Evolutionary conservation across 2,113 vertebrate species (phyloP).

Genomic region (Echinops telfairi): DNA sequence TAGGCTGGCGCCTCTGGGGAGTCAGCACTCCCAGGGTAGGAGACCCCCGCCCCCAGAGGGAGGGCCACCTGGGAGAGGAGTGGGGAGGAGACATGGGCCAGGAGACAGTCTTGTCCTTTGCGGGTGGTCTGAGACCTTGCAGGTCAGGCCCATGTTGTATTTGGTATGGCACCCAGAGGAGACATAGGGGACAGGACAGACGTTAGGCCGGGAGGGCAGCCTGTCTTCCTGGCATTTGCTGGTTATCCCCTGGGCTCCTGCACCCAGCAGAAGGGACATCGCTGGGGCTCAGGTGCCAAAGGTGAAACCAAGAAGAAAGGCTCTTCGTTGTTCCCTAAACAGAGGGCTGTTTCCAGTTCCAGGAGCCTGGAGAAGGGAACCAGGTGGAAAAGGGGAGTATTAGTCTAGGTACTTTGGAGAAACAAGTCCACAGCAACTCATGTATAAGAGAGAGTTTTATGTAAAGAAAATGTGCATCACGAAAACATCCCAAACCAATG

Average conservation of each 20-base stretch:
- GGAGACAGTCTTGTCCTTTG: rapidly evolving
- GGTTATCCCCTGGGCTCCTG: neutral
- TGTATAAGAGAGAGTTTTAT: too few species aligned
- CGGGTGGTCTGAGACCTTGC: rapidly evolving
- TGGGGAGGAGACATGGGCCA: rapidly evolving
- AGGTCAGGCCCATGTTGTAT: neutral
- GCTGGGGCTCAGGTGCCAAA: neutral
- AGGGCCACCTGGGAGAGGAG: neutral
- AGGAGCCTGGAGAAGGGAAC: neutral
- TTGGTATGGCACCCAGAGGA: neutral
- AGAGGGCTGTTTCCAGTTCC: neutral
- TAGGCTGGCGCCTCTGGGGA: neutral
- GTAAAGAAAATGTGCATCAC: too few species aligned
- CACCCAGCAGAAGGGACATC: neutral
- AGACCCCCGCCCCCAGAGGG: too few species aligned
- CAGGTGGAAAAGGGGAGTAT: neutral
- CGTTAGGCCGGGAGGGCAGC: neutral
- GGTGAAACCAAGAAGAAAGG: neutral
- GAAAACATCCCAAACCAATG: too few species aligned
- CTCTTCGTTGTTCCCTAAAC: neutral
- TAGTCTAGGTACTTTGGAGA: too few species aligned
- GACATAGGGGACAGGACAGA: neutral
- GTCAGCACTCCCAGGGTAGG: too few species aligned
- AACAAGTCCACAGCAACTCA: too few species aligned
- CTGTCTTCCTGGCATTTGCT: neutral